A percentile compares a stretch with the other conserved stretches of the same genome.
Conservation (phyloP, 2,113 vertebrate species). For the Salvelinus alpinus region DNA sequence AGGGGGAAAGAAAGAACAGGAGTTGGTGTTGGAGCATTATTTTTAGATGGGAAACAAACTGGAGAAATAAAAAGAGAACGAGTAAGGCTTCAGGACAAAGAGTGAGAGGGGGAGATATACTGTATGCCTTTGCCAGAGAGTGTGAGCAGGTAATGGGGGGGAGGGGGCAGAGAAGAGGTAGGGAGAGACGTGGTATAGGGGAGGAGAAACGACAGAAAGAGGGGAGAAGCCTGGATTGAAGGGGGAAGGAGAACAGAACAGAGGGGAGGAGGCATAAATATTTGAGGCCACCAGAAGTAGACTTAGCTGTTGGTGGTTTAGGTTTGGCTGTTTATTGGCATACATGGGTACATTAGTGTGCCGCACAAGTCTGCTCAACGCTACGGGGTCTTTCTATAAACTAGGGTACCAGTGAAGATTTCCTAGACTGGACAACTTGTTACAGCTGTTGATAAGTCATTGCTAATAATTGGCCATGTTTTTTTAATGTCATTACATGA, state of each 20-base stretch:
- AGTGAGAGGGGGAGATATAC: conserved; percentile 24
- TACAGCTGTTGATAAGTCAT: too few relatives aligned
- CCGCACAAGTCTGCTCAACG: neutral
- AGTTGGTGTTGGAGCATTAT: conserved; percentile 27
- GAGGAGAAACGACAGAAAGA: conserved; percentile 13
- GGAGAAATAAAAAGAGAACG: neutral
- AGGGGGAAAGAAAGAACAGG: conserved; percentile 8
- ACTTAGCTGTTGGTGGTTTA: conserved; percentile 23
- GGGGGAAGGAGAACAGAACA: neutral
- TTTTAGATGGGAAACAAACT: conserved; percentile 6
- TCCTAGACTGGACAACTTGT: too few relatives aligned
- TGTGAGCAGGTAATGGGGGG: conserved; percentile 7
- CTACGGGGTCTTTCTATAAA: too few relatives aligned
- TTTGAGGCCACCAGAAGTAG: conserved; percentile 34
- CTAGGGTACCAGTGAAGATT: too few relatives aligned
- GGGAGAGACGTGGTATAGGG: neutral
- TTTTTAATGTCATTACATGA: too few relatives aligned
- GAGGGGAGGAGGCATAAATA: conserved; percentile 40
- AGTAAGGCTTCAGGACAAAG: conserved; percentile 8
- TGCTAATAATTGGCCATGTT: too few relatives aligned
- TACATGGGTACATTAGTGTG: conserved; percentile 12
- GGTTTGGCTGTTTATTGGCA: conserved; percentile 19
- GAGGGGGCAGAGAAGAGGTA: neutral
- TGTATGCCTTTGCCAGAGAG: conserved; percentile 56
- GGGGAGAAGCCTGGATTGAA: conserved; percentile 1